Evolutionary conservation across 2,888 invertebrate species (phyloP).

Genomic region (Philereme vetulata): DNA sequence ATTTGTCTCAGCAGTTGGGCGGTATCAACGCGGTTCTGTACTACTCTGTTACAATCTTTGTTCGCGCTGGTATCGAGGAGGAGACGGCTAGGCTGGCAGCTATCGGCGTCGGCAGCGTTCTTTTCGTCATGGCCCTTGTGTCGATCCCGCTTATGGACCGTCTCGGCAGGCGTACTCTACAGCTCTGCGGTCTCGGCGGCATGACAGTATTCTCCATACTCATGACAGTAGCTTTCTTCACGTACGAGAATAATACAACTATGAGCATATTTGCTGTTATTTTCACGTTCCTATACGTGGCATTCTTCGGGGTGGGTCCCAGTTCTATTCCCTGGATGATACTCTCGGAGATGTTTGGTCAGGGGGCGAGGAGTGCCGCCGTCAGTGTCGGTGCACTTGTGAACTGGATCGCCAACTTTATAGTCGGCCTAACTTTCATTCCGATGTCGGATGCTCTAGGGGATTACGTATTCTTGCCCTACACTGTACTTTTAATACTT

Average conservation of each 20-base stretch:
- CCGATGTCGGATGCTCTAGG: constrained; percentile 64
- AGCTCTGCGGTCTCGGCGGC: constrained; percentile 87
- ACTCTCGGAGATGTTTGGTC: constrained; percentile 77
- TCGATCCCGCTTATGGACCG: constrained; percentile 90
- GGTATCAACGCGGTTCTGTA: constrained; percentile 86
- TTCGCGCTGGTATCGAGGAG: constrained; percentile 83
- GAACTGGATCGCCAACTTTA: constrained; percentile 81
- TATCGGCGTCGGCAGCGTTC: constrained; percentile 88
- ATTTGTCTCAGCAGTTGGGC: constrained; percentile 77
- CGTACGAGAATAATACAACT: constrained; percentile 65
- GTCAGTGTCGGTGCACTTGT: constrained; percentile 78
- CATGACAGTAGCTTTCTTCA: constrained; percentile 84
- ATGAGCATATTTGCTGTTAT: constrained; percentile 79
- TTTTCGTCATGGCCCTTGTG: constrained; percentile 89
- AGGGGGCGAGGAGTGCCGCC: constrained; percentile 76
- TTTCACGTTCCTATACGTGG: constrained; percentile 78
- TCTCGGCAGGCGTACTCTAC: constrained; percentile 87
- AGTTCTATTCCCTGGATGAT: constrained; percentile 83
- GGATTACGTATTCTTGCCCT: constrained; percentile 76
- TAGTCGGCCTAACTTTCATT: constrained; percentile 77
- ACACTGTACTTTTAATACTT: constrained; percentile 68
- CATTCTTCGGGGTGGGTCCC: constrained; percentile 78
- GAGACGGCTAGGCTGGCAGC: constrained; percentile 86
- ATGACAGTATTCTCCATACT: constrained; percentile 89
- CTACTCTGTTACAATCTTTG: constrained; percentile 87